These are phyloP conservation scores for Blastomussa wellsi DNA, from an alignment of 92 coral and sea anemone genomes.

Conservation along the genomic window DNA sequence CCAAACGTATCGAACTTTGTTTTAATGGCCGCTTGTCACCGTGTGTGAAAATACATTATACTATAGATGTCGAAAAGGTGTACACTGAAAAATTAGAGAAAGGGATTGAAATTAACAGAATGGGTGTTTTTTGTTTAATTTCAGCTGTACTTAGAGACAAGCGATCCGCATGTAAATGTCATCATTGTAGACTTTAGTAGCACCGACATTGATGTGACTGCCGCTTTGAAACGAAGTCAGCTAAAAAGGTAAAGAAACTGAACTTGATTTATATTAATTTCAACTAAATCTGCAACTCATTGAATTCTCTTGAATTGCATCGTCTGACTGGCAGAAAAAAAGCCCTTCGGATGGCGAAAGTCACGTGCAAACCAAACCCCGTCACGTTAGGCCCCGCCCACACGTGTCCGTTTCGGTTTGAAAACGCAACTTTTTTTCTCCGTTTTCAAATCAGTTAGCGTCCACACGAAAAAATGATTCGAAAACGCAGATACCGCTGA, in stretches of 20 bases:
- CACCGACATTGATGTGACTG: constrained; percentile 80
- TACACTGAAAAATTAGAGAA: too few relatives aligned
- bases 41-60: too few relatives aligned
- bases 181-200: constrained; percentile 96
- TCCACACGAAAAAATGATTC: too few relatives aligned
- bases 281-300: neutral
- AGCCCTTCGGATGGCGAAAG: neutral
- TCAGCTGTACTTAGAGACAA: constrained; percentile 78
- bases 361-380: neutral
- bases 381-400: too few relatives aligned
- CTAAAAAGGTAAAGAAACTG: constrained; percentile 64
- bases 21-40: too few relatives aligned
- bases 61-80: too few relatives aligned
- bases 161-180: constrained; percentile 85
- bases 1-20: too few relatives aligned
- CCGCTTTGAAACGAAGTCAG: constrained; percentile 80
- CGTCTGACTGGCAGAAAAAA: neutral
- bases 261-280: neutral
- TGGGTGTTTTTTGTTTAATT: neutral
- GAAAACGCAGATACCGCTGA: too few relatives aligned
- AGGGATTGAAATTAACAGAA: too few relatives aligned
- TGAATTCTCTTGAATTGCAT: neutral
- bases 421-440: too few relatives aligned
- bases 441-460: too few relatives aligned
- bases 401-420: too few relatives aligned